phyloP scores from a whole-genome alignment of 2,888 invertebrate genomes.

The Drosophila suboccidentalis region DNA sequence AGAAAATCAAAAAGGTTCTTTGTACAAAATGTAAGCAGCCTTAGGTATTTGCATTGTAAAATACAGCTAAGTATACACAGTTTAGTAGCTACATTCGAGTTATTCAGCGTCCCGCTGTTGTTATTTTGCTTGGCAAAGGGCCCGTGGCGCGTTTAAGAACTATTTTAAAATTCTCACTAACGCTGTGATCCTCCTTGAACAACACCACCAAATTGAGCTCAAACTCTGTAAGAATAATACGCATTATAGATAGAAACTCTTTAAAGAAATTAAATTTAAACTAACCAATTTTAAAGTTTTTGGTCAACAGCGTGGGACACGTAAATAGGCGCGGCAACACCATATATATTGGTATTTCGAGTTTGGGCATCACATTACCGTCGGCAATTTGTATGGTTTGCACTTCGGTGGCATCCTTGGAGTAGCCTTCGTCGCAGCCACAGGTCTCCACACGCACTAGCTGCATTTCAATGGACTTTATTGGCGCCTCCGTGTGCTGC shows the following conservation, averaged over 20 bases:
- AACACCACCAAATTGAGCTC: slow-evolving; percentile 96
- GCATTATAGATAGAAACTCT: not conserved
- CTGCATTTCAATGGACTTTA: slow-evolving; percentile 97
- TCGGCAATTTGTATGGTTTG: slow-evolving; percentile 99
- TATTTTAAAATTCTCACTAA: slow-evolving; percentile 95
- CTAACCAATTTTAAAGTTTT: slow-evolving; percentile 97
- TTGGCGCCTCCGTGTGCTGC: slow-evolving; percentile 92
- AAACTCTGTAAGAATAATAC: slow-evolving; percentile 91
- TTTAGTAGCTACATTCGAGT: slow-evolving; percentile 12
- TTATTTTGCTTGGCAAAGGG: slow-evolving; percentile 50
- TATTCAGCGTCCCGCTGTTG: slow-evolving; percentile 54
- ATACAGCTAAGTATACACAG: slow-evolving; percentile 1
- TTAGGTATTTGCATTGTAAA: slow-evolving; percentile 2
- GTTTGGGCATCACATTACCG: slow-evolving; percentile 93
- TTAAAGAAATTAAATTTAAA: too few species aligned
- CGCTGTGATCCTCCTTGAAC: slow-evolving; percentile 96
- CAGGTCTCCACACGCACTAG: slow-evolving; percentile 97
- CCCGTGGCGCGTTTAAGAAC: slow-evolving; percentile 72
- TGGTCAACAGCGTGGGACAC: slow-evolving; percentile 95
- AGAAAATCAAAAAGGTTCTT: too few species aligned
- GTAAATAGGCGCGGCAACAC: slow-evolving; percentile 97
- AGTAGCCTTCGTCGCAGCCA: slow-evolving; percentile 95
- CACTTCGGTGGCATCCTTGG: slow-evolving; percentile 98
- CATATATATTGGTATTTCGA: slow-evolving; percentile 97
- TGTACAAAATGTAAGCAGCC: too few species aligned